phyloP scores from a whole-genome alignment of 2,797 vertebrate genomes.

The Aulostomus chinensis region DNA sequence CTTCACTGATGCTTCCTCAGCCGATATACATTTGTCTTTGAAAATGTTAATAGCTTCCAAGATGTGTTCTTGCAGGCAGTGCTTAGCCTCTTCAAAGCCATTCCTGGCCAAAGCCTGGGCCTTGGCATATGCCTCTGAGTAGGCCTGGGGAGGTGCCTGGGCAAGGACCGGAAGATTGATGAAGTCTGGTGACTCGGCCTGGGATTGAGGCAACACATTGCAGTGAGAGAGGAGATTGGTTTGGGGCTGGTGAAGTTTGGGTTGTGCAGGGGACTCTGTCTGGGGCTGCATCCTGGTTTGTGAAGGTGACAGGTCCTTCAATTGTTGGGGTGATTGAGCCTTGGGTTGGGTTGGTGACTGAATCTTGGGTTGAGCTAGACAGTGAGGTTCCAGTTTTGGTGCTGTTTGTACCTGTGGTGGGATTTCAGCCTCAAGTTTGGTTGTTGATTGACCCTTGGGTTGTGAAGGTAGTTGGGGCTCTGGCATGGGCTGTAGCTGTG shows the following conservation, averaged over 20 bases:
- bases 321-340: constrained; percentile 9
- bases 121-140: constrained; percentile 75
- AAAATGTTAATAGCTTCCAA: constrained; percentile 81
- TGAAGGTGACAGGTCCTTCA: constrained; percentile 25
- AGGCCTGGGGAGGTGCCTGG: constrained; percentile 72
- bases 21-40: constrained; percentile 69
- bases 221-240: constrained; percentile 24
- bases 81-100: constrained; percentile 86
- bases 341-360: constrained; percentile 9
- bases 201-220: constrained; percentile 37
- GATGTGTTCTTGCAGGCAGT: constrained; percentile 86
- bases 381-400: constrained; percentile 1
- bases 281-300: constrained; percentile 34
- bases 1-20: constrained; percentile 77
- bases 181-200: constrained; percentile 54
- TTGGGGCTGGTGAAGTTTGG: constrained; percentile 37
- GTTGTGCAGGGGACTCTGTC: constrained; percentile 21
- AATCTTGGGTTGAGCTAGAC: not conserved
- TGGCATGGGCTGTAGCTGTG: not conserved
- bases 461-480: constrained; percentile 1
- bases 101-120: constrained; percentile 80
- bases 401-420: constrained; percentile 1
- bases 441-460: not conserved
- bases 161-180: constrained; percentile 61
- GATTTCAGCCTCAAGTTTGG: not conserved